These are phyloP conservation scores for Brachylomia viminalis DNA, from an alignment of 2,888 invertebrate species.

Conservation along the genomic window DNA sequence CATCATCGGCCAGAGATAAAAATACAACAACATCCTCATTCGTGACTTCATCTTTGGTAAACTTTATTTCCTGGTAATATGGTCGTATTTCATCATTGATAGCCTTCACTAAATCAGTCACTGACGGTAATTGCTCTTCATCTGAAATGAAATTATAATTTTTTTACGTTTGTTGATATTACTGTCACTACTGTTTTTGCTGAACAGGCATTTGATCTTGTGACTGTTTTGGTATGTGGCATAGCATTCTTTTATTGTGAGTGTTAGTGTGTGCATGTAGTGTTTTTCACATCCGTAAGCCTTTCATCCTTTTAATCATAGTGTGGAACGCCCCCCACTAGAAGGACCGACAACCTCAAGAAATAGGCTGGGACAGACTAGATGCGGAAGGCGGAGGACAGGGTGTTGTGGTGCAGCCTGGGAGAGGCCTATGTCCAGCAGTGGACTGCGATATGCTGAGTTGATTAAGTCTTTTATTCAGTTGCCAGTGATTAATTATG, in stretches of 20 bases:
- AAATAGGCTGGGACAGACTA: too few species aligned
- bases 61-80: constrained; percentile 82
- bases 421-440: too few species aligned
- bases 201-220: background rate
- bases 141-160: constrained; percentile 67
- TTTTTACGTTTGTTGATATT: background rate
- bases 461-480: too few species aligned
- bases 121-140: constrained; percentile 61
- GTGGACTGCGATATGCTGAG: too few species aligned
- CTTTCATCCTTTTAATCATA: too few species aligned
- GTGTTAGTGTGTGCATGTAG: too few species aligned
- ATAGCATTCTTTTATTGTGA: background rate
- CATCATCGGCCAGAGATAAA: constrained; percentile 82
- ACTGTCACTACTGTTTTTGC: too few species aligned
- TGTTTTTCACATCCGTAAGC: background rate
- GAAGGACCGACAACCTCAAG: too few species aligned
- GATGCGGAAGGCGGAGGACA: too few species aligned
- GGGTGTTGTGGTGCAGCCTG: too few species aligned
- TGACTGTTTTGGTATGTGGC: background rate
- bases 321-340: too few species aligned
- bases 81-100: constrained; percentile 82
- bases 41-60: constrained; percentile 82
- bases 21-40: constrained; percentile 83
- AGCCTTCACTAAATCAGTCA: constrained; percentile 77
- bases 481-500: background rate